Conservation (phyloP, 2,888 invertebrate genomes). For the Latrodectus elegans region DNA sequence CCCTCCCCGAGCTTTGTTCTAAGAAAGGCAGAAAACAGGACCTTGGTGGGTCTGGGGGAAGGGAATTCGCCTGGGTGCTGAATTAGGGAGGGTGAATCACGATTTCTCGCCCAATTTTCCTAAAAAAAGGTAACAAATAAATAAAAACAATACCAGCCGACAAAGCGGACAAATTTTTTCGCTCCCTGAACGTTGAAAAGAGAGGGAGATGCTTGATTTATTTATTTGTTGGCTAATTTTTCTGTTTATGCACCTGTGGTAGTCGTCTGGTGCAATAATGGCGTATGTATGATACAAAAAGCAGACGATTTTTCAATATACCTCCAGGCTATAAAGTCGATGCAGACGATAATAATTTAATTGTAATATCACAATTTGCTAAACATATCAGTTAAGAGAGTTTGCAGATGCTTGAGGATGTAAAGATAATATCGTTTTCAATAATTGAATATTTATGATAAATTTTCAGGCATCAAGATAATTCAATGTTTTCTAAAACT, state of each 20-base stretch:
- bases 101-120: slow-evolving; percentile 52
- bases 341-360: not conserved
- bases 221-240: slow-evolving; percentile 27
- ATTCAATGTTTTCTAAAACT: too few relatives aligned
- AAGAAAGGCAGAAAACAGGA: slow-evolving; percentile 1
- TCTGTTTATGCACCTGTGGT: slow-evolving; percentile 18
- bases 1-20: slow-evolving; percentile 20
- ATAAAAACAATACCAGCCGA: slow-evolving; percentile 14
- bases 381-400: not conserved
- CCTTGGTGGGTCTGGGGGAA: not conserved
- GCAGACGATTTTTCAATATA: not conserved
- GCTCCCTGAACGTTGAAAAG: not conserved
- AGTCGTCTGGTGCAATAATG: not conserved
- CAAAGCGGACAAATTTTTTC: slow-evolving; percentile 25
- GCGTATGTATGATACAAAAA: not conserved
- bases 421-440: too few relatives aligned
- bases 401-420: not conserved
- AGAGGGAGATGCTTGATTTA: slow-evolving; percentile 16
- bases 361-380: not conserved
- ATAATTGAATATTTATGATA: too few relatives aligned
- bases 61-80: slow-evolving; percentile 6
- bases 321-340: not conserved
- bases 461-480: too few relatives aligned
- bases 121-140: not conserved
- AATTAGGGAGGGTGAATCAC: slow-evolving; percentile 20